These are phyloP conservation scores for Vireo altiloquus DNA, from an alignment of 2,113 vertebrate species.

Conservation along the genomic window DNA sequence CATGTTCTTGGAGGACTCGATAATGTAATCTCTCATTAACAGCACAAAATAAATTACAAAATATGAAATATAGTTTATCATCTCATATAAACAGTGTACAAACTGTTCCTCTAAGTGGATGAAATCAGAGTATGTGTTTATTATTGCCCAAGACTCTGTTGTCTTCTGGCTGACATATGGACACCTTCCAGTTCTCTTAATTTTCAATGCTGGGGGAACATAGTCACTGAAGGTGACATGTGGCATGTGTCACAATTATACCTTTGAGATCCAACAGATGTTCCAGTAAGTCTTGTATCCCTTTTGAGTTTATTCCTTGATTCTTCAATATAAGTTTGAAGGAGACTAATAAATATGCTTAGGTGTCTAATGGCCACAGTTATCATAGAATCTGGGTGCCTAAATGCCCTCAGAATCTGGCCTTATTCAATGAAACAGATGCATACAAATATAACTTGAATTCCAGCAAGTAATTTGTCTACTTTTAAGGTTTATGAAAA, in stretches of 20 bases:
- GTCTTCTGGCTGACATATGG: conserved; percentile 53
- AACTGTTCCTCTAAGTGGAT: background rate
- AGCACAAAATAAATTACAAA: background rate
- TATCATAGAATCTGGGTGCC: background rate
- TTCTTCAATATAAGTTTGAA: background rate
- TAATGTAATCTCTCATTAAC: background rate
- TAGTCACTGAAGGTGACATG: conserved; percentile 59
- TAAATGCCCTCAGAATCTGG: background rate
- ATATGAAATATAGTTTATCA: background rate
- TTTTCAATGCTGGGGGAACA: conserved; percentile 61
- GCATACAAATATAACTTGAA: background rate
- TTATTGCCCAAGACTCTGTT: conserved; percentile 7
- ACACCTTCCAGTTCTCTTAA: conserved; percentile 62
- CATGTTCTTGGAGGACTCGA: background rate
- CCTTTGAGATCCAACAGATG: conserved; percentile 56
- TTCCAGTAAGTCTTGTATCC: conserved; percentile 16
- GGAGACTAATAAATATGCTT: background rate
- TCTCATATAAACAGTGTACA: background rate
- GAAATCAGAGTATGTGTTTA: conserved; percentile 40
- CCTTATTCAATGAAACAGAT: background rate
- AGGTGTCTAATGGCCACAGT: background rate
- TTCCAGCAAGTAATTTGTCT: background rate
- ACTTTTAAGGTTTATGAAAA: background rate
- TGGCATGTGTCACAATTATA: conserved; percentile 53
- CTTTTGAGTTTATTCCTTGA: background rate